These are phyloP conservation scores for Anoplophora glabripennis DNA, from an alignment of 1,140 invertebrate genomes.

Conservation along the genomic window DNA sequence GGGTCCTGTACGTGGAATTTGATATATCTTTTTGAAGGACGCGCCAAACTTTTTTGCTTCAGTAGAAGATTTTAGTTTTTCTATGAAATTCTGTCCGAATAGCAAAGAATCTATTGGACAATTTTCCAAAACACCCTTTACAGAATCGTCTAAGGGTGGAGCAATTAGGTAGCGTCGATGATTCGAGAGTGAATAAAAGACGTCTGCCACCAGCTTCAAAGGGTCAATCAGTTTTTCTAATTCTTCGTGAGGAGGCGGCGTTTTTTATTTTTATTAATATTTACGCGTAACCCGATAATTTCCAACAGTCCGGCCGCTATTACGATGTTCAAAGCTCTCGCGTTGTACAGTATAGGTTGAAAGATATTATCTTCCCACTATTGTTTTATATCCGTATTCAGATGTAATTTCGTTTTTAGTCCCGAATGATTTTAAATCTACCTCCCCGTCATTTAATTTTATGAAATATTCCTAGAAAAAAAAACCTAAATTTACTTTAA, in stretches of 20 bases:
- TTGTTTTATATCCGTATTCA: no score
- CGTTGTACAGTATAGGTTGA: no score
- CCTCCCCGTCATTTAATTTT: no score
- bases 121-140: not conserved
- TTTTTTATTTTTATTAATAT: not conserved
- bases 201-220: not conserved
- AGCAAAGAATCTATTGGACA: constrained; percentile 1
- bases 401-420: no score
- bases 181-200: not conserved
- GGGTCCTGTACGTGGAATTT: not conserved
- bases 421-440: no score
- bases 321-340: no score
- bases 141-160: not conserved
- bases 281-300: not conserved
- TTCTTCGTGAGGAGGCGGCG: not conserved
- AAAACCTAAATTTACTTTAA: no score
- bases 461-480: no score
- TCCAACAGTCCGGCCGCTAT: not conserved
- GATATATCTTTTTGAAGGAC: not conserved
- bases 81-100: constrained; percentile 4
- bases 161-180: not conserved
- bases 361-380: no score
- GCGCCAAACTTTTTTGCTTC: not conserved
- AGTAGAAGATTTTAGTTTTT: constrained; percentile 6
- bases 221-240: not conserved